Conservation (phyloP, 2,113 vertebrate genomes). For the Dasyurus viverrinus region DNA sequence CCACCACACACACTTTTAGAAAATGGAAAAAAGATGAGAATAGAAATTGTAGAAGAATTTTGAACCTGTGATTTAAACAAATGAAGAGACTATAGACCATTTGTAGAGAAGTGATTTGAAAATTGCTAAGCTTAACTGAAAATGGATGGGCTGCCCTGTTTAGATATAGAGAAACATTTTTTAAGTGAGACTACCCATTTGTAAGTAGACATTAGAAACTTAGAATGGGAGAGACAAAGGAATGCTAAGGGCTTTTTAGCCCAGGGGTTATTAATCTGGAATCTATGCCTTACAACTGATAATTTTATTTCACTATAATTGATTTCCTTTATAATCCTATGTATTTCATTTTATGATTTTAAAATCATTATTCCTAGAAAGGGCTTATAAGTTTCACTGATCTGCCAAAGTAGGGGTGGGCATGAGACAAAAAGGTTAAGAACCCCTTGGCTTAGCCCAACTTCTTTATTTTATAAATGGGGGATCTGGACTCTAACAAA, state of each 20-base stretch:
- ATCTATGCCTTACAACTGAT: not conserved
- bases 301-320: not conserved
- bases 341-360: not conserved
- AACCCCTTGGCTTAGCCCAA: not conserved
- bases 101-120: not conserved
- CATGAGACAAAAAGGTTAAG: not conserved
- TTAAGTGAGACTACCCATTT: not conserved
- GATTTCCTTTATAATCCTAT: not conserved
- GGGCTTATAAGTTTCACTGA: not conserved
- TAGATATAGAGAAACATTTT: not conserved
- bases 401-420: not conserved
- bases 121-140: not conserved
- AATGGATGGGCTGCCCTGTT: not conserved
- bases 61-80: not conserved
- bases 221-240: not conserved
- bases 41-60: not conserved
- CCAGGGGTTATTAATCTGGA: not conserved
- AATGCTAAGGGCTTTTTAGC: not conserved
- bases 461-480: not conserved
- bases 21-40: not conserved
- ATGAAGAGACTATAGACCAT: not conserved
- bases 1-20: not conserved
- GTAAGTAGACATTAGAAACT: not conserved
- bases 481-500: not conserved
- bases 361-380: not conserved